Conservation (phyloP, 2,888 invertebrate species). For the Chloromyia formosa region DNA sequence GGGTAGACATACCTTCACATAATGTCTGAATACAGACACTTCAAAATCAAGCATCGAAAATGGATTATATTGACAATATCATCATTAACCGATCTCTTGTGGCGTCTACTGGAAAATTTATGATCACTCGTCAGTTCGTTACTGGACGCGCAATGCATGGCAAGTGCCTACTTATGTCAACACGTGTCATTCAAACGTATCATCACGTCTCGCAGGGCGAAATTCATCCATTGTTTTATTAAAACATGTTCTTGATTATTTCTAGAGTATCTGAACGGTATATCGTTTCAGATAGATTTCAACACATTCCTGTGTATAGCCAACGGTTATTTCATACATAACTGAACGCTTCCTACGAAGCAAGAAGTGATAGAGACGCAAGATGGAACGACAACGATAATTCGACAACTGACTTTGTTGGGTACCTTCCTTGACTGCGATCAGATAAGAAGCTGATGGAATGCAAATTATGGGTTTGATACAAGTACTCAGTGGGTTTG, state of each 20-base stretch:
- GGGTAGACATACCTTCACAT: slow-evolving; percentile 22
- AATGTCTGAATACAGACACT: neutral
- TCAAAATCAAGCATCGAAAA: neutral
- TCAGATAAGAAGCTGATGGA: too few relatives aligned
- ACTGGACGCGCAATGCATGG: slow-evolving; percentile 2
- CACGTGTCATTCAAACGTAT: slow-evolving; percentile 35
- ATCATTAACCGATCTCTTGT: slow-evolving; percentile 8
- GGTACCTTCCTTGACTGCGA: too few relatives aligned
- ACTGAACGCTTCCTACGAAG: too few relatives aligned
- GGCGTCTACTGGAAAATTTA: slow-evolving; percentile 27
- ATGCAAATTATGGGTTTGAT: too few relatives aligned
- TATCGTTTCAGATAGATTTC: too few relatives aligned
- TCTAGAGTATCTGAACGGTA: neutral
- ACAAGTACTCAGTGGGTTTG: too few relatives aligned
- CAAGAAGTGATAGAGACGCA: too few relatives aligned
- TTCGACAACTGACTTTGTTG: too few relatives aligned
- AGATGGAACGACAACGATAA: too few relatives aligned
- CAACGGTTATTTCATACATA: too few relatives aligned
- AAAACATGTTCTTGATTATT: slow-evolving; percentile 16
- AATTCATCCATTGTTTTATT: slow-evolving; percentile 35
- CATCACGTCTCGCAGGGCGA: slow-evolving; percentile 25
- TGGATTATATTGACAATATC: slow-evolving; percentile 18
- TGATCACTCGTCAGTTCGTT: neutral
- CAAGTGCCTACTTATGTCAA: slow-evolving; percentile 20
- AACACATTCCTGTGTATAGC: too few relatives aligned